Conservation (phyloP, 2,888 invertebrate species). For the Osedax frankpressi region DNA sequence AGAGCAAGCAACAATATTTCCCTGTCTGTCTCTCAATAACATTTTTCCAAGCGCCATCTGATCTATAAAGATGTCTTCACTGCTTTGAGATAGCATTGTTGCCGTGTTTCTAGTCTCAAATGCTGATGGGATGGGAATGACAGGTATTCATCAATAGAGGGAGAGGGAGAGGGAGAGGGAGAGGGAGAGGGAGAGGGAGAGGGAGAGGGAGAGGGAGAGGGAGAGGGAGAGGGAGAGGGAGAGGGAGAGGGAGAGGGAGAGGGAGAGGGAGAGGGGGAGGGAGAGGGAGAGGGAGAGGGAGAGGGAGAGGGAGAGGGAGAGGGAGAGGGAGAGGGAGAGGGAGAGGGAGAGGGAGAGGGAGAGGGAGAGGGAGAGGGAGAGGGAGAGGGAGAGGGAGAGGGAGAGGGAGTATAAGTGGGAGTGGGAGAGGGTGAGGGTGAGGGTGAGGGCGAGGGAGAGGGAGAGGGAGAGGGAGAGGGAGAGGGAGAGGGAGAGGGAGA, state of each 20-base stretch:
- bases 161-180: background rate
- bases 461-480: conserved; percentile 8
- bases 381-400: conserved; percentile 7
- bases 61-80: conserved; percentile 51
- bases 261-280: conserved; percentile 5
- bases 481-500: conserved; percentile 8
- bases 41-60: conserved; percentile 49
- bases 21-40: conserved; percentile 41
- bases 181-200: background rate
- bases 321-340: conserved; percentile 7
- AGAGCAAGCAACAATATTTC: conserved; percentile 48
- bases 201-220: conserved; percentile 7
- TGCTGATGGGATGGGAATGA: conserved; percentile 29
- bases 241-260: conserved; percentile 8
- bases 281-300: conserved; percentile 8
- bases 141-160: background rate
- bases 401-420: conserved; percentile 8
- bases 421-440: background rate
- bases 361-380: conserved; percentile 8
- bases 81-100: conserved; percentile 37
- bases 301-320: conserved; percentile 8
- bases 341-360: conserved; percentile 5
- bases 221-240: conserved; percentile 8
- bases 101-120: conserved; percentile 33
- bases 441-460: background rate